Base-by-base conservation (phyloP, 1,140 invertebrate genomes). In the Musca domestica region DNA sequence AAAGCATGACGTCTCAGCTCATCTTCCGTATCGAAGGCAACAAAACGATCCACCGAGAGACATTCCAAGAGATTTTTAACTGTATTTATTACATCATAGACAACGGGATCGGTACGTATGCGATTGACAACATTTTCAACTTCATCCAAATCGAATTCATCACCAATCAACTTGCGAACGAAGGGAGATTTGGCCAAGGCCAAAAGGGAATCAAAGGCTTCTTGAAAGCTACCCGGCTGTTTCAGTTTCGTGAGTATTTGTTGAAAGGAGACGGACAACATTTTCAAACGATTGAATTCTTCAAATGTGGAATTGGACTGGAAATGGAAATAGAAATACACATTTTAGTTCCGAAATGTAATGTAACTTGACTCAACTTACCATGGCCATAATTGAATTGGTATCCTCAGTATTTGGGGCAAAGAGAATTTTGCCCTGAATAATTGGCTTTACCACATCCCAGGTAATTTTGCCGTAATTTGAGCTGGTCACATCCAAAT, bases 381-480 rank as follows among this genome's bases (percentile, higher is more conserved):
- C 86, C 76, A 84, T 73, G 49, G 81, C 73, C 71, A 89, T 85
- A 47, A 90, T 85, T 20, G 79, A 81, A 12, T 81, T 71, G 2
- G 87, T 84, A 1, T 77, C 71, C 0, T 76, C 79, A 5, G 79
- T 85, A 7, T 82, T 71, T 0, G 88, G 88, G 0, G 86, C 85
- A 70, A 88, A 89, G 1, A 90, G 74, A 46, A 90, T 88, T 61
- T 84, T 85, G 5, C 88, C 88, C 71, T 88, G 85, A 27, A 90
- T 76, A 12, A 89, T 79, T 0, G 88, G 88, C 70, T 89, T 89
- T 5, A 88, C 82, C 67, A 87, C 87, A 10, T 85, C 87, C 88
- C 88, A 89, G 19, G 89, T 81, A 15, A 90, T 87, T 73, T 89
- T 89, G 1, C 88, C 88, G 12, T 85, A 87, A 12, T 84, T 83